Base-by-base conservation (phyloP, 2,888 invertebrate species). In the Mactromeris polynyma region DNA sequence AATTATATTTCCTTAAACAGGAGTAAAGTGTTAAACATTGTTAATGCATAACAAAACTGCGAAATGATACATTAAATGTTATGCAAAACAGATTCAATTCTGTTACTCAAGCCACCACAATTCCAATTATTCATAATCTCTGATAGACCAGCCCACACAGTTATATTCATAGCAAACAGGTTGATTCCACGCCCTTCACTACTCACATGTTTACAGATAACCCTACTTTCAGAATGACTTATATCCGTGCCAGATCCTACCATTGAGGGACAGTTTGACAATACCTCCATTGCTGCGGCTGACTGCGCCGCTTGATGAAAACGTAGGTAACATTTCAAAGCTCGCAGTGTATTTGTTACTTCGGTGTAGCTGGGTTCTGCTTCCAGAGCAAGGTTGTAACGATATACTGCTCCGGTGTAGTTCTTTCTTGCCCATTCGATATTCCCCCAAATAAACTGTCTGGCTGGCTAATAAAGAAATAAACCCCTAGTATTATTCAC, bases 361-460 rank as follows among this genome's bases (percentile, higher is more conserved):
- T 95, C 95, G 64, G 93, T 90, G 88, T 95, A 92, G 40, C 94
- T 92, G 0, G 96, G 96, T 26, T 96, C 95, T 42, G 95, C 94
- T 33, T 95, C 93, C 54, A 97, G 92, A 9, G 96, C 96, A 46
- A 94, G 94, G 85, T 95, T 94, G 92, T 97, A 96, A 89, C 96
- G 95, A 93, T 94, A 94, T 36, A 95, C 93, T 21, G 96, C 96
- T 4, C 96, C 96, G 6, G 95, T 95, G 90, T 96, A 94, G 91
- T 98, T 98, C 94, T 97, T 97, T 89, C 97, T 96, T 95, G 98
- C 97, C 95, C 98, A 97, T 84, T 98, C 95, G 89, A 98, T 97
- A 1, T 98, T 97, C 26, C 97, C 97, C 88, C 98, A 96, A 9
- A 98, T 96, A 96, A 98, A 98, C 96, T 98, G 98, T 86, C 98